These are phyloP conservation scores for Sporophila hypoxantha DNA, from an alignment of 2,113 vertebrate species.

Conservation along the genomic window DNA sequence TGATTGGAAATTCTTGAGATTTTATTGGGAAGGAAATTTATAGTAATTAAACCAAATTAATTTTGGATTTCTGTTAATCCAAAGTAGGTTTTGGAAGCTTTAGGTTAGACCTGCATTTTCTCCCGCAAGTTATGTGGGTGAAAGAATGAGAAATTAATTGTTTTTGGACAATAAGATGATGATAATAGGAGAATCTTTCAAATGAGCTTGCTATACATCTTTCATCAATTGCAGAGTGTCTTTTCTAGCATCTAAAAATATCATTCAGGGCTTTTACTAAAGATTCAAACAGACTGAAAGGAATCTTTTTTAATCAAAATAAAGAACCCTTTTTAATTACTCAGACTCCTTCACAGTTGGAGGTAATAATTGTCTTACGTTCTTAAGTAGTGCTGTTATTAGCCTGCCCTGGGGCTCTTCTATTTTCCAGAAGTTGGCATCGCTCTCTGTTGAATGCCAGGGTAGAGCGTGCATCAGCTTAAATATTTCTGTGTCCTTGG, in stretches of 20 bases:
- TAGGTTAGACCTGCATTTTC: slow-evolving; percentile 17
- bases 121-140: slow-evolving; percentile 39
- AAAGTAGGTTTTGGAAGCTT: slow-evolving; percentile 47
- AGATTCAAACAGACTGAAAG: slow-evolving; percentile 75
- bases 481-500: not conserved
- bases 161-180: slow-evolving; percentile 37
- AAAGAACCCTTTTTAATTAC: slow-evolving; percentile 81
- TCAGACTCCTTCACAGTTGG: slow-evolving; percentile 78
- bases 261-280: slow-evolving; percentile 67
- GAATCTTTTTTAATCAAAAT: slow-evolving; percentile 81
- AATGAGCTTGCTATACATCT: not conserved
- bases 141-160: slow-evolving; percentile 43
- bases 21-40: slow-evolving; percentile 82
- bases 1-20: slow-evolving; percentile 83
- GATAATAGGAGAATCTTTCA: slow-evolving; percentile 8
- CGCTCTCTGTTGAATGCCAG: slow-evolving; percentile 43
- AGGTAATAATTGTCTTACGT: slow-evolving; percentile 74
- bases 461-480: slow-evolving; percentile 9
- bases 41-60: slow-evolving; percentile 81
- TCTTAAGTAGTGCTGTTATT: slow-evolving; percentile 78
- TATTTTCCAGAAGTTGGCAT: slow-evolving; percentile 71
- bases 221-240: slow-evolving; percentile 16
- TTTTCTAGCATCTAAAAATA: slow-evolving; percentile 71
- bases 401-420: slow-evolving; percentile 75
- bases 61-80: slow-evolving; percentile 73